Evolutionary conservation across 2,113 vertebrate genomes (phyloP).

Genomic region (Andinoacara biseriatus): DNA sequence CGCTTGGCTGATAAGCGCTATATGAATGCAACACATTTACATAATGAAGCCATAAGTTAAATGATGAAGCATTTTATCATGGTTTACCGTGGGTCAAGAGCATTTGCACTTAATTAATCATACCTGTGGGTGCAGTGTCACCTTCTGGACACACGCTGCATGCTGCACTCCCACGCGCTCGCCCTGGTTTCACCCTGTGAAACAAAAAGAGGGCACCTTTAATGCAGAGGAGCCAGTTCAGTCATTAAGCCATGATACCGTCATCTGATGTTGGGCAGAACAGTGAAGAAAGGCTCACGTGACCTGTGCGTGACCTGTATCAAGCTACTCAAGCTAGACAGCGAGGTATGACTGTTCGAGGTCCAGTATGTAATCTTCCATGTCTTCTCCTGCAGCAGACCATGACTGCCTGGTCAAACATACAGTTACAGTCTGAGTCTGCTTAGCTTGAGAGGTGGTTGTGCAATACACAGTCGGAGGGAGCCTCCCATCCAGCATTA

Average conservation of each 20-base stretch:
- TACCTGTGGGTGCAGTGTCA: constrained; percentile 26
- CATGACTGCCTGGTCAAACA: no score
- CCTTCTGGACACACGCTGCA: not conserved
- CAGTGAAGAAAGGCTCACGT: not conserved
- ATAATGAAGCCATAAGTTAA: constrained; percentile 43
- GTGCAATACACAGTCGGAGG: no score
- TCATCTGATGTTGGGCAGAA: not conserved
- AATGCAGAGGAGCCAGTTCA: not conserved
- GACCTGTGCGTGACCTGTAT: not conserved
- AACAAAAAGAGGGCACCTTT: not conserved
- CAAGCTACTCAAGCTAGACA: not conserved
- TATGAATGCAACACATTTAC: constrained; percentile 24
- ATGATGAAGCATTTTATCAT: not conserved
- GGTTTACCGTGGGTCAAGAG: constrained; percentile 3
- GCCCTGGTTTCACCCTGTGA: not conserved
- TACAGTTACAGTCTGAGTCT: no score
- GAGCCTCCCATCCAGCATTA: no score
- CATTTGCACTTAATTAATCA: constrained; percentile 4
- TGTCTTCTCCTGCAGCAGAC: no score
- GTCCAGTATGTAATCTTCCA: no score
- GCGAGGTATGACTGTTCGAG: no score
- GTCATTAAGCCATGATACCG: not conserved
- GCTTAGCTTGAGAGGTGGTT: no score
- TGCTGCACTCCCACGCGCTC: not conserved
- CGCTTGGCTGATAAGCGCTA: not conserved